A percentile compares a stretch with the other conserved stretches of the same genome.
Evolutionary conservation across 2,113 vertebrate genomes (phyloP).

Genomic region (Cavia aperea): DNA sequence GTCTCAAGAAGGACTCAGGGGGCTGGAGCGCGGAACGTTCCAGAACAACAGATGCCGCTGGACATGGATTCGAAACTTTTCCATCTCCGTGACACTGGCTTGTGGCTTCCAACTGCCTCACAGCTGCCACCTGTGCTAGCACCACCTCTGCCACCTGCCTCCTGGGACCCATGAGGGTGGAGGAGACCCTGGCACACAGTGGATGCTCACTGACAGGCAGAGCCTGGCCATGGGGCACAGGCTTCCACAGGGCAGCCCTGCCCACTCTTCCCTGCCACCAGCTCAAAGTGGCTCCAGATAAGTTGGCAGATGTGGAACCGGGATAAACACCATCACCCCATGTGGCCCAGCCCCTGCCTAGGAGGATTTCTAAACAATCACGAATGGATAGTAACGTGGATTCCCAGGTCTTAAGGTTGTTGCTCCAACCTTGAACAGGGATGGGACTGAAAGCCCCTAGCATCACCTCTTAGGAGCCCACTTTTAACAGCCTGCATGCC

Average conservation of each 20-base stretch:
- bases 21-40: rapidly evolving
- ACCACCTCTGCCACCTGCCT: background rate
- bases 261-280: no score
- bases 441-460: background rate
- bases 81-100: rapidly evolving
- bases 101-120: rapidly evolving
- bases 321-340: background rate
- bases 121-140: rapidly evolving
- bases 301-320: background rate
- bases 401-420: background rate
- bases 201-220: rapidly evolving
- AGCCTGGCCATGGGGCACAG: background rate
- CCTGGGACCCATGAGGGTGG: rapidly evolving
- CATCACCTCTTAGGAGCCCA: rapidly evolving
- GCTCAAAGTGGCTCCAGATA: background rate
- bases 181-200: background rate
- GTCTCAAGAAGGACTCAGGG: background rate
- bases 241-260: background rate
- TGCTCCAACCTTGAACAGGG: background rate
- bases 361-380: background rate
- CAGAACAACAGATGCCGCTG: background rate
- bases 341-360: rapidly evolving
- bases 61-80: background rate
- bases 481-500: rapidly evolving
- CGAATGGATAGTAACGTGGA: rapidly evolving